Percentiles rank a stretch among this genome's conserved stretches.
Conservation (phyloP, 2,797 vertebrate genomes). For the Pagetopsis macropterus region DNA sequence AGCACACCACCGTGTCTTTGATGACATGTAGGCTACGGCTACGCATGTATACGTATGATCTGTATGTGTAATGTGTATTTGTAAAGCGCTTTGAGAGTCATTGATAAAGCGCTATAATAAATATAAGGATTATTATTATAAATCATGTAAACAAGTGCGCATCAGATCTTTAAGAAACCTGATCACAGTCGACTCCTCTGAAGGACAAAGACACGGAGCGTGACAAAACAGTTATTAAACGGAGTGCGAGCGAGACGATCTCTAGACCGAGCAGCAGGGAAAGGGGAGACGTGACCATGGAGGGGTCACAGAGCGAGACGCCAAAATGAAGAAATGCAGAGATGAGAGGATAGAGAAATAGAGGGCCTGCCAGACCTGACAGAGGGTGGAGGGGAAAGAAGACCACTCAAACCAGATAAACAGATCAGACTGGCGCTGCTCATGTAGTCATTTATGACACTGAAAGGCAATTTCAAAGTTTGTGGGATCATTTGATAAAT, state of each 20-base stretch:
- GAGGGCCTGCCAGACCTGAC: constrained; percentile 60
- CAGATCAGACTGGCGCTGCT: constrained; percentile 26
- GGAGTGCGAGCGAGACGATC: constrained; percentile 66
- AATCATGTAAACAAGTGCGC: constrained; percentile 60
- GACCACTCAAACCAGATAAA: constrained; percentile 47
- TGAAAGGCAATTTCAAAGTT: constrained; percentile 16
- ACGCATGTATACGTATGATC: no score
- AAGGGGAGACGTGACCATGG: constrained; percentile 71
- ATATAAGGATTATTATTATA: constrained; percentile 6
- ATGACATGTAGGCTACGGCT: constrained; percentile 18
- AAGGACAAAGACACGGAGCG: constrained; percentile 75
- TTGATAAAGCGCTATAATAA: no score
- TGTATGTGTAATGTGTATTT: no score
- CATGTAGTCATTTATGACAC: constrained; percentile 2
- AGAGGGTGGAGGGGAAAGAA: constrained; percentile 37
- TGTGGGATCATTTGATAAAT: constrained; percentile 23
- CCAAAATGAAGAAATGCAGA: constrained; percentile 72
- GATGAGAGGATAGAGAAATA: constrained; percentile 70
- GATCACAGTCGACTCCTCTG: constrained; percentile 70
- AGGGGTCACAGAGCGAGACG: constrained; percentile 72
- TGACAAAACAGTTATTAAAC: constrained; percentile 76
- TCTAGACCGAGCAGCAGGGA: constrained; percentile 63
- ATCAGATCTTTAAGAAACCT: constrained; percentile 63
- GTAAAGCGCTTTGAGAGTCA: no score
- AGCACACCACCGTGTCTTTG: constrained; percentile 4